Conservation (phyloP, 2,797 vertebrate genomes). For the Novumbra hubbsi region DNA sequence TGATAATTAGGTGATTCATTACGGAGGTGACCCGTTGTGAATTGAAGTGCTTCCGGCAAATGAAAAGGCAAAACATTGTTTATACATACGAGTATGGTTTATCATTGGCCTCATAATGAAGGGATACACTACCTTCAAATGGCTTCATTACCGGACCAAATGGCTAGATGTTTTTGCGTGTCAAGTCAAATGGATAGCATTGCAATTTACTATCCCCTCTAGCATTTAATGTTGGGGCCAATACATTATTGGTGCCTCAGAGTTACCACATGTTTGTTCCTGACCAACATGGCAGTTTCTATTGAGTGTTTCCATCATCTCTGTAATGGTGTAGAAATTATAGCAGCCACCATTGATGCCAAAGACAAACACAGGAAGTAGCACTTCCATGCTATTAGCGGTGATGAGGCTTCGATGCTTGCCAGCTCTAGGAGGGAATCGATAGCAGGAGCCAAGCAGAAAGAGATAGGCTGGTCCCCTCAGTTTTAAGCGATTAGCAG, state of each 20-base stretch:
- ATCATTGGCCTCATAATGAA: not conserved
- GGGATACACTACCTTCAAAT: not conserved
- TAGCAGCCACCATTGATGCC: constrained; percentile 1
- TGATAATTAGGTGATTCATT: constrained; percentile 72
- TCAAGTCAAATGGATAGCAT: not conserved
- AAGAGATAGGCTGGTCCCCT: constrained; percentile 40
- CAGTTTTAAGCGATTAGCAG: constrained; percentile 63
- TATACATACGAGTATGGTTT: constrained; percentile 15
- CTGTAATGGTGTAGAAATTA: not conserved
- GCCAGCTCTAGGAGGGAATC: constrained; percentile 31
- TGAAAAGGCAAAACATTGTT: constrained; percentile 14
- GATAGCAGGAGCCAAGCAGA: constrained; percentile 23
- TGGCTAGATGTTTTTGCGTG: not conserved
- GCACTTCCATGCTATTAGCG: constrained; percentile 15
- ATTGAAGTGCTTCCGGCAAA: constrained; percentile 40
- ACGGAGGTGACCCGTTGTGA: constrained; percentile 66
- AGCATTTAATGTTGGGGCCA: not conserved
- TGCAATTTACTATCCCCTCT: not conserved
- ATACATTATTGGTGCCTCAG: not conserved
- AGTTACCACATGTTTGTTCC: not conserved
- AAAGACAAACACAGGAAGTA: constrained; percentile 13
- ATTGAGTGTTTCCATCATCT: not conserved
- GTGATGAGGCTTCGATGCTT: constrained; percentile 36
- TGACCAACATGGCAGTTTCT: not conserved
- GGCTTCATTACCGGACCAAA: not conserved